Conservation (phyloP, 1,140 invertebrate species). For the Bombyx mori region DNA sequence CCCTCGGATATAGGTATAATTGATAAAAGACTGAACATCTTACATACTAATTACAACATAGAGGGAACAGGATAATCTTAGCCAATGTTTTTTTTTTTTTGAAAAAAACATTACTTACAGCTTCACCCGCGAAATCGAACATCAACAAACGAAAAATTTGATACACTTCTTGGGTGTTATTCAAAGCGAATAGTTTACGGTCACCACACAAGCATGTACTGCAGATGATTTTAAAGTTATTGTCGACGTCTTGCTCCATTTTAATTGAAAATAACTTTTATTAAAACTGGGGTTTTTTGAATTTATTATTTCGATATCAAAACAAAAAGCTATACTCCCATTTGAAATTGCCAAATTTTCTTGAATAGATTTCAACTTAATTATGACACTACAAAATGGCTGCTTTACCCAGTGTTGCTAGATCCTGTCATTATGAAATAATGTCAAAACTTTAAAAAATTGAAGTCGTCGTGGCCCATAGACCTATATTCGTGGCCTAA, state of each 20-base stretch:
- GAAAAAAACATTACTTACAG: conserved; percentile 41
- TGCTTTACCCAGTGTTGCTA: conserved; percentile 49
- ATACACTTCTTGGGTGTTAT: conserved; percentile 31
- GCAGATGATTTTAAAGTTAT: conserved; percentile 36
- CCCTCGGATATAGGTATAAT: too few relatives aligned
- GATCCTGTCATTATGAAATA: too few relatives aligned
- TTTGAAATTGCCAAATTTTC: conserved; percentile 67
- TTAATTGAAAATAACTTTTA: conserved; percentile 21
- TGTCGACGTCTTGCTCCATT: conserved; percentile 60
- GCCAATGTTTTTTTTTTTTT: background rate
- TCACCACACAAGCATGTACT: conserved; percentile 51
- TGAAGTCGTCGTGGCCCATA: too few relatives aligned
- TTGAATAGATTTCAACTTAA: conserved; percentile 42
- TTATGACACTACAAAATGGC: conserved; percentile 68
- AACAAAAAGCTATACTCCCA: conserved; percentile 70
- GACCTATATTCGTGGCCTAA: too few relatives aligned
- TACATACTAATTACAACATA: too few relatives aligned
- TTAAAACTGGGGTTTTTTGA: conserved; percentile 16
- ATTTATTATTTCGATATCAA: conserved; percentile 44
- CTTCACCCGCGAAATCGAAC: conserved; percentile 51
- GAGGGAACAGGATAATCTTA: too few relatives aligned
- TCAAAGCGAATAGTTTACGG: conserved; percentile 45
- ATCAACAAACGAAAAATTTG: conserved; percentile 50
- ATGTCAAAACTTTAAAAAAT: too few relatives aligned
- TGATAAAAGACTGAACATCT: too few relatives aligned